Evolutionary conservation across 2,888 invertebrate genomes (phyloP).

Genomic region (Lasioglossum zephyrum): DNA sequence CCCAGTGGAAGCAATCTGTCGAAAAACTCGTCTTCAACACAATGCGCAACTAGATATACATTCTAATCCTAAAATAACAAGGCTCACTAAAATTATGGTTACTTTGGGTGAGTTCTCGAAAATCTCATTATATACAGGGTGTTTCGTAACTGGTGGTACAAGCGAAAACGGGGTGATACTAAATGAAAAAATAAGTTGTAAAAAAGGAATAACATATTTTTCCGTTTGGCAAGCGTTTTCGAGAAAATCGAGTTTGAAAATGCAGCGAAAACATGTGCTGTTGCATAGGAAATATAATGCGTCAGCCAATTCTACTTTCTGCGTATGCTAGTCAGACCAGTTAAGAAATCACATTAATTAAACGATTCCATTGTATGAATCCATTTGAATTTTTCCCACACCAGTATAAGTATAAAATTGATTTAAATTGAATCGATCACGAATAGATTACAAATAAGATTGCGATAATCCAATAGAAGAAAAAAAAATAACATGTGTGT

Average conservation of each 20-base stretch:
- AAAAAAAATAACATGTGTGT: background rate
- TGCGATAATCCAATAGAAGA: background rate
- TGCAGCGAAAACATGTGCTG: too few relatives aligned
- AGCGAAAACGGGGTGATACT: too few relatives aligned
- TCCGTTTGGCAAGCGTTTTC: too few relatives aligned
- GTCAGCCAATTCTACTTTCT: too few relatives aligned
- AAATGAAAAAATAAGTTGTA: too few relatives aligned
- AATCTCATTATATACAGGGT: background rate
- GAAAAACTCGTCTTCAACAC: conserved; percentile 67
- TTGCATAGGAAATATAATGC: too few relatives aligned
- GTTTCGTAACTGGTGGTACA: too few relatives aligned
- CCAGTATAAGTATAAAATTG: background rate
- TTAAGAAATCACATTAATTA: background rate
- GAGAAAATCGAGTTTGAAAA: too few relatives aligned
- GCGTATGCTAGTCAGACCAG: background rate
- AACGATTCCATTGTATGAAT: too few relatives aligned
- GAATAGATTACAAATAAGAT: background rate
- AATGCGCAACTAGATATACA: conserved; percentile 67
- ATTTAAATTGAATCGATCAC: too few relatives aligned
- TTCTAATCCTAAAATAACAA: conserved; percentile 76
- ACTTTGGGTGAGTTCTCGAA: conserved; percentile 84
- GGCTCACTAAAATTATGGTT: conserved; percentile 86
- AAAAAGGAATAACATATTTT: too few relatives aligned
- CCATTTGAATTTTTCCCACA: background rate
- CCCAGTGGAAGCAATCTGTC: conserved; percentile 69